Conservation (phyloP, 1,140 invertebrate species). For the Formica selysi region DNA sequence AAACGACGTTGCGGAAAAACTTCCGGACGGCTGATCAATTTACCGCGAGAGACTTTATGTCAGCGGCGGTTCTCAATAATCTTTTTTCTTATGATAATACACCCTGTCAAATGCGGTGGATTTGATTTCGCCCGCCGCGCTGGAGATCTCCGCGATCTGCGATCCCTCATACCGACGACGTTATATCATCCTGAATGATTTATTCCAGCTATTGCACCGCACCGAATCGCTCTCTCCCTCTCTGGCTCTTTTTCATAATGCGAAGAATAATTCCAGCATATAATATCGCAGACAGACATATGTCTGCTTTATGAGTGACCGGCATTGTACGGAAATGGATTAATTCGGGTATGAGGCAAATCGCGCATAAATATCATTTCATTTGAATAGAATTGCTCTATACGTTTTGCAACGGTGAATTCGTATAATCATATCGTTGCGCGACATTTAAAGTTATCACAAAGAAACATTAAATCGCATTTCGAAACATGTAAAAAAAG, state of each 20-base stretch:
- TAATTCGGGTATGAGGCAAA: conserved; percentile 60
- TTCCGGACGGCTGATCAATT: conserved; percentile 53
- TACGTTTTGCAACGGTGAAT: conserved; percentile 13
- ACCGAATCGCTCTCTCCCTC: conserved; percentile 15
- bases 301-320: conserved; percentile 53
- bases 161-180: conserved; percentile 11
- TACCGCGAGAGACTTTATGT: conserved; percentile 38
- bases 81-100: conserved; percentile 41
- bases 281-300: conserved; percentile 10
- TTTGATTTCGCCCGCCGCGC: conserved; percentile 49
- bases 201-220: conserved; percentile 57
- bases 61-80: conserved; percentile 36
- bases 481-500: not conserved
- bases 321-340: conserved; percentile 68
- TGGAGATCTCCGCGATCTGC: conserved; percentile 21
- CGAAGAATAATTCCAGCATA: conserved; percentile 66
- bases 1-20: conserved; percentile 48
- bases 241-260: conserved; percentile 45
- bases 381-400: conserved; percentile 51
- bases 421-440: conserved; percentile 9
- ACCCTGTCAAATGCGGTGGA: conserved; percentile 17
- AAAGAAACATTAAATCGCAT: conserved; percentile 1
- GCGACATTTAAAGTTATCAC: conserved; percentile 28
- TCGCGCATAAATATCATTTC: conserved; percentile 54
- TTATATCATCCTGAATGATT: conserved; percentile 59